Base-by-base conservation (phyloP, 2,113 vertebrate species). In the Myrmecophaga tridactyla region DNA sequence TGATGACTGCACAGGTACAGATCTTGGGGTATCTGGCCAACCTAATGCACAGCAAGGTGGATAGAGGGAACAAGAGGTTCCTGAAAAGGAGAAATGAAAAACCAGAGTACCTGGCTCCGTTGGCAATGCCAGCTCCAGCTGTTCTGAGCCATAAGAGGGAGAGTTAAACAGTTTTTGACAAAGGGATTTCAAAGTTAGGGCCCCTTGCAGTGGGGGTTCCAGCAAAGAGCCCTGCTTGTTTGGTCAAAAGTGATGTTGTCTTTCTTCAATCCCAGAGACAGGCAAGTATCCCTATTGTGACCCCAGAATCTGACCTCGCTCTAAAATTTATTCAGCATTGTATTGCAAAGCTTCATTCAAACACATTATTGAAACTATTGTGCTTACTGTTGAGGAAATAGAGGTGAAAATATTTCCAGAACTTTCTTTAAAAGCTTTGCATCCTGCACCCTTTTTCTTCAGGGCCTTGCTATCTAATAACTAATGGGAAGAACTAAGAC, bases 401-500 rank as follows among this genome's bases (percentile, higher is more conserved):
- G 75, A 89, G 6, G 51, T 78, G 25, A n/a, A 67, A 93, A 58
- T 0, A 4, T 41, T 86, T 94, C 51, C 31, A n/a, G 70, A 82
- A 29, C 17, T 87, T 90, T 91, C 53, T 46, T 12, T 60, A 69
- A 62, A 82, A 75, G 29, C 48, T 8, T 39, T 85, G 17, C 27
- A 60, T 70, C 34, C 89, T 72, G 10, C 14, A 43, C 77, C 12
- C 65, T 92, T 25, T 62, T 75, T 12, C 27, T 92, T 87, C 14
- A 73, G 75, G 53, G 1, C 36, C 63, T 53, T 48, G 58, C 13
- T 95, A 48, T 46, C 48, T 86, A 62, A 56, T 78, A 90, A 94
- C 72, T 92, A 77, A 94, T 90, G 88, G 73, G 60, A 31, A 82
- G 90, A 94, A 75, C 58, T 87, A 53, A 73, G 34, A 77, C 41